phyloP scores from a whole-genome alignment of 2,888 invertebrate genomes.

The Melieria omissa region DNA sequence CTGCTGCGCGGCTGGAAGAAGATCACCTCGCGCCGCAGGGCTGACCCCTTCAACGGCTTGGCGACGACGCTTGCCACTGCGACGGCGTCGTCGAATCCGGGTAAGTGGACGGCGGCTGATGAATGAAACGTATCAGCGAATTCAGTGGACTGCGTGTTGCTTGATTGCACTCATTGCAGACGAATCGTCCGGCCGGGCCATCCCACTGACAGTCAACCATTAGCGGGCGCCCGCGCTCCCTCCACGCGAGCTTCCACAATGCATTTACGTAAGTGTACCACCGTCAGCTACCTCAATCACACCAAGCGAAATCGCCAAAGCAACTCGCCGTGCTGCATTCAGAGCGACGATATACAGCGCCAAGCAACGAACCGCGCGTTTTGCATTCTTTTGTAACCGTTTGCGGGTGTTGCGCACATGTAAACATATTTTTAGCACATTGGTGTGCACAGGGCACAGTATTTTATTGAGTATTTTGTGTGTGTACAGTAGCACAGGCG shows the following conservation, averaged over 20 bases:
- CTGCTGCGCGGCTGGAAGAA: constrained; percentile 65
- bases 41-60: constrained; percentile 59
- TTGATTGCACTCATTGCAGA: constrained; percentile 44
- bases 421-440: too few relatives aligned
- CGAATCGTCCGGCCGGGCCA: constrained; percentile 54
- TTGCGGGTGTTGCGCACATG: too few relatives aligned
- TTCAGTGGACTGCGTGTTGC: too few relatives aligned
- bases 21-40: constrained; percentile 62
- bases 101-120: constrained; percentile 33
- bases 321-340: too few relatives aligned
- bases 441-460: too few relatives aligned
- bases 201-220: constrained; percentile 50
- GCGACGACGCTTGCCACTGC: constrained; percentile 60
- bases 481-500: too few relatives aligned
- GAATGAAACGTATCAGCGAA: neutral
- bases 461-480: too few relatives aligned
- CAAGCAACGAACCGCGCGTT: too few relatives aligned
- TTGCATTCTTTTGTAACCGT: too few relatives aligned
- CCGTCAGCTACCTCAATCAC: too few relatives aligned
- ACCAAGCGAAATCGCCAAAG: too few relatives aligned
- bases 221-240: constrained; percentile 15
- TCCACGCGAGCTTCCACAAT: constrained; percentile 11
- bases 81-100: constrained; percentile 62
- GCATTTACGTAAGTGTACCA: constrained; percentile 13
- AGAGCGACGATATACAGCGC: too few relatives aligned